Evolutionary conservation across 2,888 invertebrate genomes (phyloP), one percentile per base, ranked within the genome.

Genomic region (Girardia tigrina): DNA sequence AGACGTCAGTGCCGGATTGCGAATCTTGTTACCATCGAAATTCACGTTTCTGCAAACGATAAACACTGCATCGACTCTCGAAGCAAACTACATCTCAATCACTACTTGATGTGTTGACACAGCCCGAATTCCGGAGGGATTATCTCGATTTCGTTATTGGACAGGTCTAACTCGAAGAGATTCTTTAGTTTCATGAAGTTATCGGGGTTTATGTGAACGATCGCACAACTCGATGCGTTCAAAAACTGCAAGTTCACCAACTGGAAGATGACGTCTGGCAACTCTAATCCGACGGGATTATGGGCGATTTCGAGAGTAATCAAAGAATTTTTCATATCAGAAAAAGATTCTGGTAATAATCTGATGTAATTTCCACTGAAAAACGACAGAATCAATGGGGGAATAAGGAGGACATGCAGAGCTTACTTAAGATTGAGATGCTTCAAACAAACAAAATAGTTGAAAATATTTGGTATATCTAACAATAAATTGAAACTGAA

Each of bases 181-280:
- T 56, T 4, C 23, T 56, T 56, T 16, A 56, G 23, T 56, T 23
- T 4, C 56, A 56, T 56, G n/a, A 56, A 56, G n/a, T 56, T 8
- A 20, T 56, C 23, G 6, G 56, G 8, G n/a, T 56, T 56, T 4
- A 56, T 56, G n/a, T 20, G n/a, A 20, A 4, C 8, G 23, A 56
- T 56, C 4, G 56, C 56, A 56, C 56, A 56, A 23, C 23, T 56
- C 20, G 56, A 56, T 20, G n/a, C 56, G 56, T 56, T 56, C 2
- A 56, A n/a, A 4, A 2, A 56, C 23, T 56, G n/a, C 23, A 56
- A 23, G 23, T 56, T 56, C 6, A 56, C 56, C 23, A 56, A 56
- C n/a, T 56, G n/a, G 56, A 56, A 56, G n/a, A 56, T 56, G n/a
- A 56, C 56, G 4, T 56, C 56, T 56, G 56, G 56, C 23, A 56